Evolutionary conservation across 2,888 invertebrate genomes (phyloP).

Genomic region (Augiades crinisus): DNA sequence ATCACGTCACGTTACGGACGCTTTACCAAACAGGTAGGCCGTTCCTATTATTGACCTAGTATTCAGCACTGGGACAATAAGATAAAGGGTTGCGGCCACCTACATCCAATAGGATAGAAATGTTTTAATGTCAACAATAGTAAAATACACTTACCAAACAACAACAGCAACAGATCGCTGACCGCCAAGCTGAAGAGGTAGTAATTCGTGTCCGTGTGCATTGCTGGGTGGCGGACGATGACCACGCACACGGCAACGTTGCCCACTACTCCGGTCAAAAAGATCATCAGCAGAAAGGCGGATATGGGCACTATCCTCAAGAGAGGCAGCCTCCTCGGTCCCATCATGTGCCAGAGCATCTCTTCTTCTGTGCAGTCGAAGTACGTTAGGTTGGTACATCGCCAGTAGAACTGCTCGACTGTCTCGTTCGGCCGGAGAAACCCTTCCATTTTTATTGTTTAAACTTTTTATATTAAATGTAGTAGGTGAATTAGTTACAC

Average conservation of each 20-base stretch:
- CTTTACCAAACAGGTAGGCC: too few relatives aligned
- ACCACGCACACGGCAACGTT: constrained; percentile 93
- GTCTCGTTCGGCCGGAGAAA: constrained; percentile 58
- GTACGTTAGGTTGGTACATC: constrained; percentile 64
- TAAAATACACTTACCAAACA: constrained; percentile 93
- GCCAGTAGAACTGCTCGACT: constrained; percentile 45
- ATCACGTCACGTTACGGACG: too few relatives aligned
- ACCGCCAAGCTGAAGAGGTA: constrained; percentile 94
- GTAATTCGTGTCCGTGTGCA: constrained; percentile 96
- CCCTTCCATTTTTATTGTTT: constrained; percentile 50
- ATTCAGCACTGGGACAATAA: too few relatives aligned
- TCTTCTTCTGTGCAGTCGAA: constrained; percentile 83
- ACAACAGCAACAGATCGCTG: constrained; percentile 90
- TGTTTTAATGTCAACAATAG: too few relatives aligned
- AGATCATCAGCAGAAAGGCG: constrained; percentile 87
- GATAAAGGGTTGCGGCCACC: too few relatives aligned
- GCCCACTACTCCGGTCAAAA: constrained; percentile 91
- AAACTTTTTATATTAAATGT: too few relatives aligned
- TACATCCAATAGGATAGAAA: too few relatives aligned
- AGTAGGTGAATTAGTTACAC: too few relatives aligned
- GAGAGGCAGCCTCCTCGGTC: constrained; percentile 83
- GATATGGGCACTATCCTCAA: constrained; percentile 82
- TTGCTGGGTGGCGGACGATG: constrained; percentile 88
- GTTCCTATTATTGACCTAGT: too few relatives aligned
- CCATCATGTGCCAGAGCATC: constrained; percentile 81